A percentile compares a stretch with the other conserved stretches of the same genome.
These are phyloP conservation scores for Anguilla japonica DNA, from an alignment of 2,113 vertebrate genomes.

Conservation along the genomic window DNA sequence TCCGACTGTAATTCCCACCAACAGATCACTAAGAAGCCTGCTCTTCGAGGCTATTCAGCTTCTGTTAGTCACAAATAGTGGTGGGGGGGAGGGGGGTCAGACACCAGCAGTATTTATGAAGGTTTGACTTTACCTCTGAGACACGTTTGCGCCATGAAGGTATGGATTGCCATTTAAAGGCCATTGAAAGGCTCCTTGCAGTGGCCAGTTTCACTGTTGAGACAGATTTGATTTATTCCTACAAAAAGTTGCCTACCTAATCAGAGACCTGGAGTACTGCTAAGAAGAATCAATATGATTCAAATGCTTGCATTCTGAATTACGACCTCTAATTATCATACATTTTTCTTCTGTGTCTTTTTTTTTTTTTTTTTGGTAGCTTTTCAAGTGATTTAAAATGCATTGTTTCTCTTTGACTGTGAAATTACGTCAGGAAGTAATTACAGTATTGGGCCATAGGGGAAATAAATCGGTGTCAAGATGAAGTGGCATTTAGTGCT, in stretches of 20 bases:
- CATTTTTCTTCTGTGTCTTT: slow-evolving; percentile 19
- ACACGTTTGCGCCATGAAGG: slow-evolving; percentile 22
- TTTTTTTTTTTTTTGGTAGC: slow-evolving; percentile 23
- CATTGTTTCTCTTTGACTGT: neutral
- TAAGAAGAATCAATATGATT: slow-evolving; percentile 36
- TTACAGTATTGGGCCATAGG: slow-evolving; percentile 22
- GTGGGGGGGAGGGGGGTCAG: neutral
- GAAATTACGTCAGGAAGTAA: slow-evolving; percentile 20
- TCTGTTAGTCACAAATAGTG: neutral
- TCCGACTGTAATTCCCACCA: neutral
- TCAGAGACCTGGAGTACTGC: slow-evolving; percentile 32
- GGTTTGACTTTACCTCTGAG: slow-evolving; percentile 19
- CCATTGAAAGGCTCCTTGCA: slow-evolving; percentile 30
- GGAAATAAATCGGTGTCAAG: neutral
- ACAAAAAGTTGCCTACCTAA: slow-evolving; percentile 28
- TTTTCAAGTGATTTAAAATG: slow-evolving; percentile 24
- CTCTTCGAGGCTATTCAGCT: neutral
- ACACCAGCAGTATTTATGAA: slow-evolving; percentile 7
- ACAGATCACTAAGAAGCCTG: neutral
- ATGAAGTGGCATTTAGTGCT: neutral
- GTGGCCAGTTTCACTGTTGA: slow-evolving; percentile 23
- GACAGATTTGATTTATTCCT: slow-evolving; percentile 33
- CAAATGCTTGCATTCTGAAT: slow-evolving; percentile 11
- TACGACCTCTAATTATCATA: slow-evolving; percentile 24
- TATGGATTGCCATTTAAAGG: slow-evolving; percentile 29